Evolutionary conservation across 2,113 vertebrate genomes (phyloP).

Genomic region (Mus pahari): DNA sequence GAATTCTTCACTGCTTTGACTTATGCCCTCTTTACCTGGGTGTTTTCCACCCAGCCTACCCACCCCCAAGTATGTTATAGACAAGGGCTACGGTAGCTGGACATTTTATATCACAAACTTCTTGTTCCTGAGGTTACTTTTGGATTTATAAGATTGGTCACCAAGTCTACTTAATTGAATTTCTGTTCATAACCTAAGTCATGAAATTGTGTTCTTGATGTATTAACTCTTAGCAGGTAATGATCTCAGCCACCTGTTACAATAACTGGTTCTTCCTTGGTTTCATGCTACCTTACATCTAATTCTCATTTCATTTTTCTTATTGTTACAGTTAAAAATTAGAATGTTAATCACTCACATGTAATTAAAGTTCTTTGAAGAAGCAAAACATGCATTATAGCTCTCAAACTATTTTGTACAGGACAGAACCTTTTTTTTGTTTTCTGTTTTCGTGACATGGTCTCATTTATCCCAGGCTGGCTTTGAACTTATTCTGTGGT

Average conservation of each 20-base stretch:
- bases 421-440: neutral
- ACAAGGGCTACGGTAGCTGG: neutral
- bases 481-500: neutral
- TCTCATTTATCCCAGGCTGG: neutral
- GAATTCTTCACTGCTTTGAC: neutral
- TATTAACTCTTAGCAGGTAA: neutral
- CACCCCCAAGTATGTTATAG: neutral
- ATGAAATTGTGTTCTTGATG: neutral
- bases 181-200: constrained; percentile 9
- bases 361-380: constrained; percentile 36
- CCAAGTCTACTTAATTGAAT: constrained; percentile 38
- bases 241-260: neutral
- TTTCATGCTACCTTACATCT: neutral
- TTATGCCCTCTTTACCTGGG: neutral
- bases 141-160: neutral
- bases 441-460: neutral
- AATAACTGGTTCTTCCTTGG: neutral
- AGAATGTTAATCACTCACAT: neutral
- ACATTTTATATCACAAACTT: neutral
- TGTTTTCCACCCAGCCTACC: neutral
- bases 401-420: constrained; percentile 26
- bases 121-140: constrained; percentile 32
- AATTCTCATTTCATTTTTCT: neutral
- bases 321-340: constrained; percentile 13
- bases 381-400: neutral